Conservation (phyloP, 2,113 vertebrate species). For the Puntigrus tetrazona region DNA sequence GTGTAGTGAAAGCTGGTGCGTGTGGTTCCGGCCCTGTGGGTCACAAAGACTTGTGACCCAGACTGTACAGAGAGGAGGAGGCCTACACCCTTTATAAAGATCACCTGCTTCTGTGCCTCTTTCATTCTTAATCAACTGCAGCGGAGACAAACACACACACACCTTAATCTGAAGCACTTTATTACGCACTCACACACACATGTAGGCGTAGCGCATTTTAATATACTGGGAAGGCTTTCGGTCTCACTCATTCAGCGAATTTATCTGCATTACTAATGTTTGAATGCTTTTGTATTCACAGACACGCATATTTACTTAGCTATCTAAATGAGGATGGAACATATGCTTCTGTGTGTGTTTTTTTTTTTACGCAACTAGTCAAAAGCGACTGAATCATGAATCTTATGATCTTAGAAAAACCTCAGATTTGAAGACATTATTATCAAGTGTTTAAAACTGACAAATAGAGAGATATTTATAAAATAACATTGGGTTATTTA, state of each 20-base stretch:
- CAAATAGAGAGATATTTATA: background rate
- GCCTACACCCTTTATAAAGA: slow-evolving; percentile 35
- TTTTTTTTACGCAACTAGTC: background rate
- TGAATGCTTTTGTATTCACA: slow-evolving; percentile 6
- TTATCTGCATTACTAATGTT: slow-evolving; percentile 20
- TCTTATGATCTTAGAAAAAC: background rate
- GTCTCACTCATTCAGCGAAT: slow-evolving; percentile 11
- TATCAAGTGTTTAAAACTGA: background rate
- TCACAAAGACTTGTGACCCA: slow-evolving; percentile 55
- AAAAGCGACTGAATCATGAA: background rate
- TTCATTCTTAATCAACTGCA: slow-evolving; percentile 43
- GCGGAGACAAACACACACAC: slow-evolving; percentile 47
- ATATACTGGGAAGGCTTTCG: background rate
- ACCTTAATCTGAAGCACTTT: slow-evolving; percentile 52
- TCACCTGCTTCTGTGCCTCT: slow-evolving; percentile 37
- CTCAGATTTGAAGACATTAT: background rate
- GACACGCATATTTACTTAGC: slow-evolving; percentile 17
- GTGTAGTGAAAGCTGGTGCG: slow-evolving; percentile 37
- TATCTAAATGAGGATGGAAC: background rate
- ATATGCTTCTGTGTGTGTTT: background rate
- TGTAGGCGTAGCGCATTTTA: slow-evolving; percentile 8
- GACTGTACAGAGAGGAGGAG: slow-evolving; percentile 7
- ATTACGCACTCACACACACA: slow-evolving; percentile 49
- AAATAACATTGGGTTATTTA: background rate
- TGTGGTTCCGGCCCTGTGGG: slow-evolving; percentile 57